These are phyloP conservation scores for Paramuricea clavata DNA, from an alignment of 92 coral and sea anemone species.

Conservation along the genomic window DNA sequence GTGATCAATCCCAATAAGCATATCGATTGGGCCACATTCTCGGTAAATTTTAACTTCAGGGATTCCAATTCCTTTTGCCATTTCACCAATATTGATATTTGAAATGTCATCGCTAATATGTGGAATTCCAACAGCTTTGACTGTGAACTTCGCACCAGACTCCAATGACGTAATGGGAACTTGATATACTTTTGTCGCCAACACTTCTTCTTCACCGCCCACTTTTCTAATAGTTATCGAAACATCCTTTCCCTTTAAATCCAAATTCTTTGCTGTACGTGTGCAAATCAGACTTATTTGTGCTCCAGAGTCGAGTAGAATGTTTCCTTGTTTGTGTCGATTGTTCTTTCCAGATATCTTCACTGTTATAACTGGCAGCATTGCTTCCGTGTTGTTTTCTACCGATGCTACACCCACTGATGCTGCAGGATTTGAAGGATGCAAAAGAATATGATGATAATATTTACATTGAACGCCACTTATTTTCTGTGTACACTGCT, in stretches of 20 bases:
- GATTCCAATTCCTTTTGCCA: conserved; percentile 1
- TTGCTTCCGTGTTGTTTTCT: conserved; percentile 15
- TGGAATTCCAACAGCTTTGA: conserved; percentile 74
- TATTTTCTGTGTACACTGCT: too few species aligned
- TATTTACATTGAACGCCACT: too few species aligned
- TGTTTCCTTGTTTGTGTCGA: conserved; percentile 54
- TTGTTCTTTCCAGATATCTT: conserved; percentile 41
- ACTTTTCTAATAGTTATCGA: conserved; percentile 59
- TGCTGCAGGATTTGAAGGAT: background rate
- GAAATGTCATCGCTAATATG: conserved; percentile 65
- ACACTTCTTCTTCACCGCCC: conserved; percentile 68
- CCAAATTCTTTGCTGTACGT: conserved; percentile 45
- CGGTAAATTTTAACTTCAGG: background rate
- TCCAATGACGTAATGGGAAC: conserved; percentile 59
- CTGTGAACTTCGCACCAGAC: conserved; percentile 41
- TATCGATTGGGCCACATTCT: too few species aligned
- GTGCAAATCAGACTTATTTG: conserved; percentile 66
- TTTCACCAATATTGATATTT: conserved; percentile 14
- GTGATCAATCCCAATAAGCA: too few species aligned
- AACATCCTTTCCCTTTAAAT: conserved; percentile 58
- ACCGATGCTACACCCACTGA: conserved; percentile 29
- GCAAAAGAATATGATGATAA: too few species aligned
- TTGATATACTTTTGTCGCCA: conserved; percentile 59
- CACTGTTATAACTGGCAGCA: conserved; percentile 68
- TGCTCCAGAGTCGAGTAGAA: conserved; percentile 73